These are phyloP conservation scores for Papilio glaucus DNA, from an alignment of 1,140 invertebrate genomes.

Conservation along the genomic window DNA sequence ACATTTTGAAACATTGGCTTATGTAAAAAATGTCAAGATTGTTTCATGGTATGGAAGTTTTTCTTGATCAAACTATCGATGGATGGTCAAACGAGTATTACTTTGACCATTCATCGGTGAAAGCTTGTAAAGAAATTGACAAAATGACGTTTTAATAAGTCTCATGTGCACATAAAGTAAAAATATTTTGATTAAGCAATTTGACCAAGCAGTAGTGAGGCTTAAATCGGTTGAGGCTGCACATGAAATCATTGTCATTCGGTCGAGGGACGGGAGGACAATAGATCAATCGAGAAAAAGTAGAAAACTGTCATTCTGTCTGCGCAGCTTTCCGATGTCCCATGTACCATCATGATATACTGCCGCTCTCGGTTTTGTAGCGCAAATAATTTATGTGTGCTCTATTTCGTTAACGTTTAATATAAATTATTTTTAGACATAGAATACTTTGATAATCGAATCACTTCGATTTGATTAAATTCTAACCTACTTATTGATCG, in stretches of 20 bases:
- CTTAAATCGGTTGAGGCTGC: constrained; percentile 2
- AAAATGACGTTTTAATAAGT: too few relatives aligned
- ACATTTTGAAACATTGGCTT: neutral
- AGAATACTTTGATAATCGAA: neutral
- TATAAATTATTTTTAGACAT: neutral
- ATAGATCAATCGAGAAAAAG: constrained; percentile 27
- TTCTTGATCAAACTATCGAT: neutral
- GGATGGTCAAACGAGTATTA: too few relatives aligned
- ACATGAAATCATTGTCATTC: constrained; percentile 25
- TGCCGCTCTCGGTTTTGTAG: constrained; percentile 15
- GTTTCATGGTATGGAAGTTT: neutral
- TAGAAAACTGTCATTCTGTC: constrained; percentile 26
- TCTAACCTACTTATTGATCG: too few relatives aligned
- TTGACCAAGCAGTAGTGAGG: neutral
- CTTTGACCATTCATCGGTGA: too few relatives aligned
- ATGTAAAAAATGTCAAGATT: neutral
- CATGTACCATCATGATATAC: constrained; percentile 21
- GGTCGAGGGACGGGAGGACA: constrained; percentile 3
- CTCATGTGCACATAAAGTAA: neutral
- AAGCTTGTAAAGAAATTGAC: too few relatives aligned
- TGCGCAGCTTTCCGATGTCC: constrained; percentile 21
- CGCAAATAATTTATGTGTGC: constrained; percentile 7
- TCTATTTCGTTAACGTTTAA: constrained; percentile 13
- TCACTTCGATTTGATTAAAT: too few relatives aligned
- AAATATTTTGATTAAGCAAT: neutral